Percentiles rank a stretch among this genome's conserved stretches.
phyloP scores from a whole-genome alignment of 2,797 vertebrate species.

The Heteromormyrus szaboi region DNA sequence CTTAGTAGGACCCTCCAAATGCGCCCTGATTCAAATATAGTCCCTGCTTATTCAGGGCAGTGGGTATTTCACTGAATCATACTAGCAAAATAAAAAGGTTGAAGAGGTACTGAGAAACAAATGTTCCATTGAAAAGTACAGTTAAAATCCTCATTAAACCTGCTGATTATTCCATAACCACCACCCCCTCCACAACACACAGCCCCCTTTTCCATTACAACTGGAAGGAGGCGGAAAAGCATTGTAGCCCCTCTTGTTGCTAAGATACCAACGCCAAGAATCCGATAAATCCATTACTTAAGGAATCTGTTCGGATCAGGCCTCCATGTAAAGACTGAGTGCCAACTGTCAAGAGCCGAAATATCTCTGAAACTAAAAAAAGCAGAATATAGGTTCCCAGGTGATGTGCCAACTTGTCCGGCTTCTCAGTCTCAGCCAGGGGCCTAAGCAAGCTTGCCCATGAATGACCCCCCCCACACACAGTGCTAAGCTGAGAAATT shows the following conservation, averaged over 20 bases:
- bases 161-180: background rate
- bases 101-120: background rate
- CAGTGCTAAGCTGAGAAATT: background rate
- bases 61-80: background rate
- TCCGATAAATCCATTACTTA: background rate
- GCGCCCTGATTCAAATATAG: background rate
- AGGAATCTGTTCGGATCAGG: background rate
- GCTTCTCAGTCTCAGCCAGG: background rate
- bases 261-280: background rate
- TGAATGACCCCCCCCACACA: background rate
- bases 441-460: background rate
- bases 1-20: background rate
- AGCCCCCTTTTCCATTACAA: background rate
- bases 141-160: slow-evolving; percentile 3
- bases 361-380: background rate
- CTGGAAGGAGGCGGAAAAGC: background rate
- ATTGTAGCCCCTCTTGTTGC: background rate
- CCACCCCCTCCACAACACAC: background rate
- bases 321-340: background rate
- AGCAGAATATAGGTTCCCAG: background rate
- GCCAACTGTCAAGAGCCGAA: background rate
- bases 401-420: background rate
- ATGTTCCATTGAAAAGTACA: background rate
- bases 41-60: background rate
- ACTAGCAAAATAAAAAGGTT: background rate